Evolutionary conservation across 2,888 invertebrate species (phyloP).

Genomic region (Osmoderma eremita): DNA sequence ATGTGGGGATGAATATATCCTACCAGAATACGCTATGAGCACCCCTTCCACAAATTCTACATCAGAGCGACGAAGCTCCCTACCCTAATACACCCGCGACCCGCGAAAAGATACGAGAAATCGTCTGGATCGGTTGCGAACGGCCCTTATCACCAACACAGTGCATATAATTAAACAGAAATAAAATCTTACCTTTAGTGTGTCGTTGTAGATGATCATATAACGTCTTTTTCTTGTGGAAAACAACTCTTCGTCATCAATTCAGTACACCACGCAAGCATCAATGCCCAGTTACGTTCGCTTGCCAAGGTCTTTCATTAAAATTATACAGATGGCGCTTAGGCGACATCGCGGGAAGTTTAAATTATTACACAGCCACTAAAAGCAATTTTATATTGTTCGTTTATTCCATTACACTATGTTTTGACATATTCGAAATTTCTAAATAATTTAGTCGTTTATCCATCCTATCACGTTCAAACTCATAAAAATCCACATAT

Average conservation of each 20-base stretch:
- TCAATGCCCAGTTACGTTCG: conserved; percentile 56
- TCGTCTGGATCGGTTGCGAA: conserved; percentile 56
- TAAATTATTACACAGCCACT: conserved; percentile 24
- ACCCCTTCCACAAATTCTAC: conserved; percentile 65
- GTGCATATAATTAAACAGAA: conserved; percentile 41
- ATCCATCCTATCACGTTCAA: conserved; percentile 18
- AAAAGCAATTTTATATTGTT: not conserved
- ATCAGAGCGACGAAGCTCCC: conserved; percentile 65
- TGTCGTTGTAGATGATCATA: conserved; percentile 41
- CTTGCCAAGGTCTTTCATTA: conserved; percentile 53
- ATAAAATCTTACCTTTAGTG: conserved; percentile 44
- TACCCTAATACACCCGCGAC: conserved; percentile 63
- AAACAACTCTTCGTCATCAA: conserved; percentile 59
- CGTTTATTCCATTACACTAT: not conserved
- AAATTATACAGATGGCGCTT: conserved; percentile 57
- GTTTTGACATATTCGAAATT: conserved; percentile 14
- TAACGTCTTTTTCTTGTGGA: conserved; percentile 50
- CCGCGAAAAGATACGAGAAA: conserved; percentile 61
- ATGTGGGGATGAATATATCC: conserved; percentile 66
- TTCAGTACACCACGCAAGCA: conserved; percentile 57
- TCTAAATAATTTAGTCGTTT: not conserved
- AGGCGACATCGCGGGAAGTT: conserved; percentile 38
- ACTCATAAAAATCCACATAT: conserved; percentile 25
- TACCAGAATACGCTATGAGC: conserved; percentile 64
- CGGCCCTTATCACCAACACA: conserved; percentile 51